Conservation (phyloP, 1,140 invertebrate species). For the Rhopalosiphum padi region DNA sequence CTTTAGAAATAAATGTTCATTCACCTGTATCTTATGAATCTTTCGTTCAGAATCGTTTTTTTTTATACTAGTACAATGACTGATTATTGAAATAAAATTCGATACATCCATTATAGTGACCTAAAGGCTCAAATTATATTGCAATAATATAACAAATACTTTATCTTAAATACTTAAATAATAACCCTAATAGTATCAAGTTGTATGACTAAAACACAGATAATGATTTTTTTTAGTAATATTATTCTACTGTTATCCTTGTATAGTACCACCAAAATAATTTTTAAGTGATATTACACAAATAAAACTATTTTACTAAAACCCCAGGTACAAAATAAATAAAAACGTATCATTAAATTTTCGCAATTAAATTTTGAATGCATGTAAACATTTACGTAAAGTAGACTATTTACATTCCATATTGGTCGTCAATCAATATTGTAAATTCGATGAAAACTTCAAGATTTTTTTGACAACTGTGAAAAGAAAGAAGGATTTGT, state of each 20-base stretch:
- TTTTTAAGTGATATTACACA: background rate
- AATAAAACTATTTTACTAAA: background rate
- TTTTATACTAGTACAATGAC: too few species aligned
- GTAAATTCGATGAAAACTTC: constrained; percentile 44
- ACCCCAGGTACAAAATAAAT: background rate
- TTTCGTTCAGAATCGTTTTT: too few species aligned
- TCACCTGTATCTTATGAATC: too few species aligned
- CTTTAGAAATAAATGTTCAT: too few species aligned
- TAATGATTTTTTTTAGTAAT: background rate
- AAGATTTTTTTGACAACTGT: constrained; percentile 35
- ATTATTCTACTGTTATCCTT: background rate
- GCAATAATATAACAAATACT: too few species aligned
- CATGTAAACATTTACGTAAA: background rate
- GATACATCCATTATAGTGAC: too few species aligned
- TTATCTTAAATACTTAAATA: too few species aligned
- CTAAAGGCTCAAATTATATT: too few species aligned
- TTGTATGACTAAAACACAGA: too few species aligned
- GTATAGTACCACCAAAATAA: background rate
- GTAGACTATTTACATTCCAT: background rate
- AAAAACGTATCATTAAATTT: background rate
- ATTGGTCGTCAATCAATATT: constrained; percentile 49
- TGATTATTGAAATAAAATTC: too few species aligned
- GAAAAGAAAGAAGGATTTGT: constrained; percentile 38
- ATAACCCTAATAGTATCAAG: too few species aligned
- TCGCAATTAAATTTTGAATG: background rate